Base-by-base conservation (phyloP, 1,140 invertebrate genomes). In the Ptiloglossa arizonensis region DNA sequence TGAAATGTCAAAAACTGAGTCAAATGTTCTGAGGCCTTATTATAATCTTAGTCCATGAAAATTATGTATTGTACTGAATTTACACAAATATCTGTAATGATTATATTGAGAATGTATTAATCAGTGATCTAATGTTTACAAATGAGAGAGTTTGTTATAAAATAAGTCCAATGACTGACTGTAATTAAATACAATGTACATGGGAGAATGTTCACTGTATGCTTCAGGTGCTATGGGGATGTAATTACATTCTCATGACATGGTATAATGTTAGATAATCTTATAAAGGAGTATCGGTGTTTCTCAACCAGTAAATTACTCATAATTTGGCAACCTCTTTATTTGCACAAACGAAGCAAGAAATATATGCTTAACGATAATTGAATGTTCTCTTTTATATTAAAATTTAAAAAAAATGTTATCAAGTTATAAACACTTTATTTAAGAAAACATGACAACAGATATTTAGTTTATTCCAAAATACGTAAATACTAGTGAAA, bases 141-240 rank as follows among this genome's bases (percentile, higher is more conserved):
- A 84, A 85, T 71, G 84, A 76, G 85, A 87, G 86, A 86, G 81
- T 88, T 87, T 87, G 89, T 90, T 89, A 89, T 88, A 74, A 89
- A 89, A 87, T 87, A 87, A 90, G 87, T 90, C 83, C 85, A 90
- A 87, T 90, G 88, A 89, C 88, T 90, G 89, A 88, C 83, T 87
- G 81, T 89, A 90, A 86, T 84, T 87, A 85, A 81, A 82, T 87
- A 85, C 86, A 86, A 80, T 87, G 82, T 87, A 89, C 80, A 77
- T 81, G 83, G 75, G 89, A 90, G 89, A 90, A 90, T 90, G 89
- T 90, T 90, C 89, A 90, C 89, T 79, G 89, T 90, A 83, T 87
- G 89, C 87, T 90, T 88, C 88, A 87, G 88, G 87, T 89, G 87
- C 87, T 89, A 87, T 87, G 88, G 62, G 85, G 75, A 88, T 84